These are phyloP conservation scores for Chionomys nivalis DNA, from an alignment of 2,113 vertebrate genomes.

Conservation along the genomic window DNA sequence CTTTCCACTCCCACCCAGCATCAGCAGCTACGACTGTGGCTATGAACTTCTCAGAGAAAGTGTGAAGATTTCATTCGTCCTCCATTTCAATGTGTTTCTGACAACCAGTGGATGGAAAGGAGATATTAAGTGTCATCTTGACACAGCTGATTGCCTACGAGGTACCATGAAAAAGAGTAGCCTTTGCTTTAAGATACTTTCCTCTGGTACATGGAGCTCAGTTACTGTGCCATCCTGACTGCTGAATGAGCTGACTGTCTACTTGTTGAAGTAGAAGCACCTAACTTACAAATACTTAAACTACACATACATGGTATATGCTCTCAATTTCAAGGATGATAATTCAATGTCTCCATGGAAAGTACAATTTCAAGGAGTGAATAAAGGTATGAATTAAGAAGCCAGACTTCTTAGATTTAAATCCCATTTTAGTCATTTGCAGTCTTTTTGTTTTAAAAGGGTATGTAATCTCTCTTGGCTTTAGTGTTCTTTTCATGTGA, in stretches of 20 bases:
- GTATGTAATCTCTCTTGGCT: neutral
- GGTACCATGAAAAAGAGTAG: neutral
- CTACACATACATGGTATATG: neutral
- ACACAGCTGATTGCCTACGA: neutral
- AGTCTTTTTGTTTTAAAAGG: neutral
- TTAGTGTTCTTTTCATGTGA: neutral
- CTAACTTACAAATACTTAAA: neutral
- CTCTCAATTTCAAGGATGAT: neutral
- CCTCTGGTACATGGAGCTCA: neutral
- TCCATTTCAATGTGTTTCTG: neutral
- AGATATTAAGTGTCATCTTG: neutral
- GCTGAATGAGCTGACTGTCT: neutral
- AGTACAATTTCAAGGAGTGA: neutral
- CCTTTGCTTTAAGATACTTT: neutral
- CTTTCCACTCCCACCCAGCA: neutral
- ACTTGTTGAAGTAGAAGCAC: conserved; percentile 33
- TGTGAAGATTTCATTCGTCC: neutral
- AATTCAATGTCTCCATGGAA: neutral
- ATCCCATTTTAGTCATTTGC: neutral
- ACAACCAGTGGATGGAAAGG: neutral
- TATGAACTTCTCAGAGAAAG: neutral
- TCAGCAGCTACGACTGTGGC: neutral
- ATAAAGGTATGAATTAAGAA: neutral
- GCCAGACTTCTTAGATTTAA: neutral
- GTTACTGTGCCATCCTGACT: neutral